Evolutionary conservation across 1,140 invertebrate genomes (phyloP).

Genomic region (Drosophila eugracilis): DNA sequence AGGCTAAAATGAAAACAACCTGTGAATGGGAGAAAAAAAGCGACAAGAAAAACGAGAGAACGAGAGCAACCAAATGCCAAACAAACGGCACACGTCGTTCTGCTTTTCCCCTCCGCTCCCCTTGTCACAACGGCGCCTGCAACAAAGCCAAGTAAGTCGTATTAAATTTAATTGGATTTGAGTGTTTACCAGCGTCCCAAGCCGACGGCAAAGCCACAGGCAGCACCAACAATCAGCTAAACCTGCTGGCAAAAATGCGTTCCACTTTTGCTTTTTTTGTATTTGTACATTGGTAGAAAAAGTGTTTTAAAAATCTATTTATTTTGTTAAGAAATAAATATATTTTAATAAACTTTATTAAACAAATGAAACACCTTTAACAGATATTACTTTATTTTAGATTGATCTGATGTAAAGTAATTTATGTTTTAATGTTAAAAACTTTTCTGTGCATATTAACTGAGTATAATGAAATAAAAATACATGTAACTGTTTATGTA

Average conservation of each 20-base stretch:
- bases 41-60: constrained; percentile 33
- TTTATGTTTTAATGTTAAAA: too few relatives aligned
- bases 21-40: constrained; percentile 43
- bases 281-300: background rate
- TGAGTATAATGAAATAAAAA: too few relatives aligned
- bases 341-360: background rate
- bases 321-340: background rate
- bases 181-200: constrained; percentile 82
- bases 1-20: constrained; percentile 61
- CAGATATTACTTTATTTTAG: too few relatives aligned
- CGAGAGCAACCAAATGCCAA: constrained; percentile 70
- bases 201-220: constrained; percentile 65
- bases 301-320: background rate
- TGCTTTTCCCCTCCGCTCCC: background rate
- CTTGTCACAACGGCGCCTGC: constrained; percentile 39
- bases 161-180: constrained; percentile 85
- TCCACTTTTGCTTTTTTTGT: constrained; percentile 57
- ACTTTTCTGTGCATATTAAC: too few relatives aligned
- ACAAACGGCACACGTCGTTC: constrained; percentile 51
- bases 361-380: too few relatives aligned
- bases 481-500: background rate
- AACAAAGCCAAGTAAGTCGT: constrained; percentile 80
- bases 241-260: constrained; percentile 67
- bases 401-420: too few relatives aligned
- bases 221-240: constrained; percentile 56